Base-by-base conservation (phyloP, 1,140 invertebrate species). In the Heliconius eleuchia region DNA sequence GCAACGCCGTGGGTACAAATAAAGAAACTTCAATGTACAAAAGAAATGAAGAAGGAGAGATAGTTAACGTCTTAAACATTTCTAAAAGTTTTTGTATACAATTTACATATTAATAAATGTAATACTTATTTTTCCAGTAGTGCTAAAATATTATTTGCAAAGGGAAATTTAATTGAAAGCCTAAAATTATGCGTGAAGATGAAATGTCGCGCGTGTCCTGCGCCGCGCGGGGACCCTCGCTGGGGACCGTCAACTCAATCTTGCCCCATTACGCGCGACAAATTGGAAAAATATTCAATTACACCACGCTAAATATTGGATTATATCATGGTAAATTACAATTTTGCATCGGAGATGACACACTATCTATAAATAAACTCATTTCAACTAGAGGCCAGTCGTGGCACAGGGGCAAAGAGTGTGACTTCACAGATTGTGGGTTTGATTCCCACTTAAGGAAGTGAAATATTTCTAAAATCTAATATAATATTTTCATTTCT, bases 201-300 rank as follows among this genome's bases (percentile, higher is more conserved):
- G 86, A 81, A 80, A 80, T 80, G 85, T 76, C 80, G 82, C 79
- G 81, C 76, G 82, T 81, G 84, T 82, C 79, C 82, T 81, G 77
- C 75, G 76, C 71, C 83, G 78, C 80, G 80, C 70, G 81, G 80
- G 85, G 83, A 85, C 85, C 86, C 82, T 77, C 76, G 76, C 76
- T 82, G 80, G 89, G 90, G 89, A 88, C 87, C 89, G 87, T 92
- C 91, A 91, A 94, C 91, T 94, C 93, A 94, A 94, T 94, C 93
- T 94, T 94, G 93, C 91, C 90, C 93, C 92, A 94, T 94, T 94
- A 94, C 92, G 88, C 89, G 91, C 91, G 90, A 94, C 93, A 94
- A 94, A 94, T 94, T 94, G 93, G 93, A 94, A 94, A 94, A 94
- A 94, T 94, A 94, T 94, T 94, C 92, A 94, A 94, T 94, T 94